Percentiles rank a stretch among this genome's conserved stretches.
phyloP scores from a whole-genome alignment of 2,113 vertebrate species.

The Hucho hucho region DNA sequence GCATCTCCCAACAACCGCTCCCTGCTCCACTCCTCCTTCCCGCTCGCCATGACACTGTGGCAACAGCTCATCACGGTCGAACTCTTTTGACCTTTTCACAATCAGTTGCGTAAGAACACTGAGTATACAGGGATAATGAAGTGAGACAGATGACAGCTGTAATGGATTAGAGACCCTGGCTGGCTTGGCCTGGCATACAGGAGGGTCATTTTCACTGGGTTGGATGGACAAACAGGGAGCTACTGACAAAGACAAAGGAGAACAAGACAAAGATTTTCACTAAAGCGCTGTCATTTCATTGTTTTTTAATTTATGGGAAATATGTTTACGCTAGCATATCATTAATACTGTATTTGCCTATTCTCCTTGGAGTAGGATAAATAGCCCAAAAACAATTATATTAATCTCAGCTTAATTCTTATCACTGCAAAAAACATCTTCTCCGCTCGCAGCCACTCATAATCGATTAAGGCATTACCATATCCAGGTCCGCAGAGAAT shows the following conservation, averaged over 20 bases:
- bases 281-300: not conserved
- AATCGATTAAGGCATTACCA: constrained; percentile 27
- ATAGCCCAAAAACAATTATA: not conserved
- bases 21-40: not conserved
- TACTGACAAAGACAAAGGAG: not conserved
- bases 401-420: constrained; percentile 9
- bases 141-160: not conserved
- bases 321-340: not conserved
- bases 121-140: constrained; percentile 4
- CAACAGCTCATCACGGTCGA: not conserved
- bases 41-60: not conserved
- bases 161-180: not conserved
- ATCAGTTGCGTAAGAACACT: not conserved
- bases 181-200: not conserved
- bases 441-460: constrained; percentile 9
- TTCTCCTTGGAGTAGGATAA: not conserved
- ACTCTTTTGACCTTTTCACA: constrained; percentile 2
- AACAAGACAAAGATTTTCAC: not conserved
- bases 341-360: not conserved
- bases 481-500: constrained; percentile 16
- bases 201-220: not conserved
- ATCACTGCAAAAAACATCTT: constrained; percentile 2
- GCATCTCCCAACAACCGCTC: not conserved
- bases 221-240: not conserved
- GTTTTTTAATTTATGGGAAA: not conserved